phyloP scores from a whole-genome alignment of 2,888 invertebrate species.

The Chymomyza procnemis region DNA sequence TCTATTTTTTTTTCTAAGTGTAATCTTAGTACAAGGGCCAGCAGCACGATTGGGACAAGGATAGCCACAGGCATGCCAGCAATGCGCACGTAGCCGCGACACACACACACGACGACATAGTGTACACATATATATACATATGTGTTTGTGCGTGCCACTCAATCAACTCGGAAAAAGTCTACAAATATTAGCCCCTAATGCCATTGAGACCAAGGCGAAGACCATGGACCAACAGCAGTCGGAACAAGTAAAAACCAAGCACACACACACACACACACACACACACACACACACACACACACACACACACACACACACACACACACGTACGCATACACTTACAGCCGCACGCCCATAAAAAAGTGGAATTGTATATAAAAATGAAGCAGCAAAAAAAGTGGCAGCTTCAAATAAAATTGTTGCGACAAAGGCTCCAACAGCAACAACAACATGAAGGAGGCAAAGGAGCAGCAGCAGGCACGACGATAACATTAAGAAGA shows the following conservation, averaged over 20 bases:
- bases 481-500: slow-evolving; percentile 69
- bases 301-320: slow-evolving; percentile 21
- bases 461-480: slow-evolving; percentile 40
- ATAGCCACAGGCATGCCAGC: slow-evolving; percentile 61
- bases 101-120: slow-evolving; percentile 33
- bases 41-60: slow-evolving; percentile 28
- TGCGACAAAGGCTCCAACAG: slow-evolving; percentile 65
- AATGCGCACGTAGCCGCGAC: slow-evolving; percentile 48
- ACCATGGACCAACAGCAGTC: slow-evolving; percentile 4
- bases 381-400: slow-evolving; percentile 67
- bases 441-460: slow-evolving; percentile 15
- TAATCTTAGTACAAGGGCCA: background rate
- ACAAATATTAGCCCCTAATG: slow-evolving; percentile 75
- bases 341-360: slow-evolving; percentile 54
- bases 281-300: slow-evolving; percentile 28
- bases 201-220: slow-evolving; percentile 65
- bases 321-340: slow-evolving; percentile 55
- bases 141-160: slow-evolving; percentile 61
- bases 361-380: slow-evolving; percentile 71
- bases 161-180: slow-evolving; percentile 71
- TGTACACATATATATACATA: slow-evolving; percentile 10
- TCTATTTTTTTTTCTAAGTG: background rate
- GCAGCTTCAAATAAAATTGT: slow-evolving; percentile 73
- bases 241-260: background rate
- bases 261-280: slow-evolving; percentile 10